These are phyloP conservation scores for Synergus umbraculus DNA, from an alignment of 2,888 invertebrate species.

Conservation along the genomic window DNA sequence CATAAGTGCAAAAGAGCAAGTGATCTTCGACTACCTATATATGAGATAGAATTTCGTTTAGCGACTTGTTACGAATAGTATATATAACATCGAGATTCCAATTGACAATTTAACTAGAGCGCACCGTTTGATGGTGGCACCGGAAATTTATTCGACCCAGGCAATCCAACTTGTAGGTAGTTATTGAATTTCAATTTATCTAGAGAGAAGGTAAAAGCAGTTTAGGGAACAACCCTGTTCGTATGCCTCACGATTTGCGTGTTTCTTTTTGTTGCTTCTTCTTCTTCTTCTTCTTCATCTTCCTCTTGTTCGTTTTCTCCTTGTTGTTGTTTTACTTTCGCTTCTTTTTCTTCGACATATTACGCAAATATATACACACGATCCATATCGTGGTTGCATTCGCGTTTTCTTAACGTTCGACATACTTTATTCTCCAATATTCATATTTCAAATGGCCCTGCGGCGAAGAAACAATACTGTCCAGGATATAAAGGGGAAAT, in stretches of 20 bases:
- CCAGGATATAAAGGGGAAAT: not conserved
- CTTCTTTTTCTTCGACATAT: constrained; percentile 19
- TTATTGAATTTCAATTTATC: constrained; percentile 38
- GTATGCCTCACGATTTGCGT: constrained; percentile 17
- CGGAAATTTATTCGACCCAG: constrained; percentile 39
- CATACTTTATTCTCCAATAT: constrained; percentile 33
- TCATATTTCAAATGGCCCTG: constrained; percentile 29
- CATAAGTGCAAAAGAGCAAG: not conserved
- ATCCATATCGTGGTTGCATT: constrained; percentile 8
- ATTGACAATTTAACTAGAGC: constrained; percentile 30
- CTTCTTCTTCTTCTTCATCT: not conserved
- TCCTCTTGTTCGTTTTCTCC: too few relatives aligned
- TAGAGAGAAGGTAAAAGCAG: constrained; percentile 27
- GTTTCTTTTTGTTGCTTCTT: not conserved
- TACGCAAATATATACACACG: constrained; percentile 26
- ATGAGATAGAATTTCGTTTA: not conserved
- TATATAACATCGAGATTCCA: constrained; percentile 7
- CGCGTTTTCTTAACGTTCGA: constrained; percentile 4
- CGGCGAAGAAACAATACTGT: constrained; percentile 25
- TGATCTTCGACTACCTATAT: not conserved
- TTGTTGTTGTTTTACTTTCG: constrained; percentile 10
- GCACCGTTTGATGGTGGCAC: constrained; percentile 13
- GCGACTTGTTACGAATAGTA: constrained; percentile 11
- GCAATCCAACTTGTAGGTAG: constrained; percentile 39
- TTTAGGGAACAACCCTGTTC: constrained; percentile 10